Conservation (phyloP, 2,888 invertebrate species). For the Heteropelma amictum region DNA sequence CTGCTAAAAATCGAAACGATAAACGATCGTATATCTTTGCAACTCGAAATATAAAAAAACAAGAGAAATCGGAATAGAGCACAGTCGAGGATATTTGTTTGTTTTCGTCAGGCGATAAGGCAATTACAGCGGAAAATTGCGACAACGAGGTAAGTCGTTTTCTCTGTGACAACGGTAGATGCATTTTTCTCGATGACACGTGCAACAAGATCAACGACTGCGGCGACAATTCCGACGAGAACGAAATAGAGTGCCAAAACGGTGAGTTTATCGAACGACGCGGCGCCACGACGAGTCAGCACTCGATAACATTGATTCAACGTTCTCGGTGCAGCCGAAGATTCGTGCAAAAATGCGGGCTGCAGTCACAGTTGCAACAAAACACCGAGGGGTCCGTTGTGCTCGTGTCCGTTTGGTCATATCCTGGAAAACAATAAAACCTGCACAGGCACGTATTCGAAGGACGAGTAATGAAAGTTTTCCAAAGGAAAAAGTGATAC, state of each 20-base stretch:
- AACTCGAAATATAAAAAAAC: too few species aligned
- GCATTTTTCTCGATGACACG: slow-evolving; percentile 79
- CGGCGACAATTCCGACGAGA: slow-evolving; percentile 83
- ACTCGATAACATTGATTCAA: too few species aligned
- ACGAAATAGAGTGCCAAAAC: slow-evolving; percentile 73
- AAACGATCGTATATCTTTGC: too few species aligned
- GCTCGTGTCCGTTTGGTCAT: slow-evolving; percentile 80
- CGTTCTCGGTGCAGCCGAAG: too few species aligned
- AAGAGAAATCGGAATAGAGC: too few species aligned
- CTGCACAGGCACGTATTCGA: slow-evolving; percentile 64
- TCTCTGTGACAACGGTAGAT: slow-evolving; percentile 80
- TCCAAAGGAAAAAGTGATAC: slow-evolving; percentile 65
- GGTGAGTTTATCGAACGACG: too few species aligned
- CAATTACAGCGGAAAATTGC: slow-evolving; percentile 76
- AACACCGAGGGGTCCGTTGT: slow-evolving; percentile 80
- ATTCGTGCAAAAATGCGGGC: slow-evolving; percentile 46
- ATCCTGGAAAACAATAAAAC: slow-evolving; percentile 56
- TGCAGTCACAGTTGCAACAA: slow-evolving; percentile 77
- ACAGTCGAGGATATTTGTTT: too few species aligned
- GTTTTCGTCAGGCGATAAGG: slow-evolving; percentile 70
- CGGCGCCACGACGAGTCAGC: too few species aligned
- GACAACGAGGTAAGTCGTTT: slow-evolving; percentile 78
- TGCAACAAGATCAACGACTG: slow-evolving; percentile 82
- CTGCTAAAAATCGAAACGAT: background rate
- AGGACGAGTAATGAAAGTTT: background rate